These are phyloP conservation scores for Bos taurus DNA, from an alignment of 2,113 vertebrate species.

Conservation along the genomic window ARS-UCD2.0 NC_037351.1:20860501-20861000, in stretches of 20 bases:
- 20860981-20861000: background rate
- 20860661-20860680: background rate
- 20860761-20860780: background rate
- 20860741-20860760: background rate
- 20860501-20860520: background rate
- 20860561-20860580: background rate
- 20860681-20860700: background rate
- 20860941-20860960: background rate
- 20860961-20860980: background rate
- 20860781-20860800: background rate
- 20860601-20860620: background rate
- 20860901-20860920: background rate
- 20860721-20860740: background rate
- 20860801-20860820: background rate
- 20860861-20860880: background rate
- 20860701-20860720: background rate
- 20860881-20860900: background rate
- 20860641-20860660: background rate
- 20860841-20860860: background rate
- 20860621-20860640: background rate
- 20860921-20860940: background rate
- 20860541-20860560: background rate
- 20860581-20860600: background rate
- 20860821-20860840: background rate
- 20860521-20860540: background rate